These are phyloP conservation scores for Chionodraco myersi DNA, from an alignment of 2,113 vertebrate genomes.

Conservation along the genomic window DNA sequence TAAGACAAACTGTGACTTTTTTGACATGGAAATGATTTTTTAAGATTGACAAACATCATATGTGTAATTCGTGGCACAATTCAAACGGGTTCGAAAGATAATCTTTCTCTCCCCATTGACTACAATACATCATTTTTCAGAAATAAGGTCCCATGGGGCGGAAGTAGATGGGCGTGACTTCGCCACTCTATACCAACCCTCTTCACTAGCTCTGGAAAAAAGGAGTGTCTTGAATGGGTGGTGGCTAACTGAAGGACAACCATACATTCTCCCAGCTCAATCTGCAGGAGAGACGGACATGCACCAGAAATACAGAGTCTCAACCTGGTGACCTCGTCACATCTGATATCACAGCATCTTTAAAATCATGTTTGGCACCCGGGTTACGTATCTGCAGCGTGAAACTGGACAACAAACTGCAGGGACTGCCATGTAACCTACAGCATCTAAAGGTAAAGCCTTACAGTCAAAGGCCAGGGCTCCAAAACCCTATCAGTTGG, in stretches of 20 bases:
- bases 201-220: slow-evolving; percentile 45
- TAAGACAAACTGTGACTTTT: too few relatives aligned
- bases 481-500: background rate
- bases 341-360: slow-evolving; percentile 45
- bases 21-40: too few relatives aligned
- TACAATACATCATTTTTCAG: too few relatives aligned
- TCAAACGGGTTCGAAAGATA: too few relatives aligned
- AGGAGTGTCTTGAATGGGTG: slow-evolving; percentile 28
- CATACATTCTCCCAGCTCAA: background rate
- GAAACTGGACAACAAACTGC: slow-evolving; percentile 16
- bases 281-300: slow-evolving; percentile 38
- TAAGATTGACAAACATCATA: too few relatives aligned
- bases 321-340: slow-evolving; percentile 29
- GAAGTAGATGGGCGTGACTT: too few relatives aligned
- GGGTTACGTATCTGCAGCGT: slow-evolving; percentile 26
- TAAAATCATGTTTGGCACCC: slow-evolving; percentile 69
- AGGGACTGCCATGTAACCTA: background rate
- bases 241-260: slow-evolving; percentile 37
- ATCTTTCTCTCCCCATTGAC: too few relatives aligned
- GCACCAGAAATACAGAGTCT: slow-evolving; percentile 8
- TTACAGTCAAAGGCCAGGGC: slow-evolving; percentile 47
- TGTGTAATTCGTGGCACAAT: too few relatives aligned
- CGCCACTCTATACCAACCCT: slow-evolving; percentile 27
- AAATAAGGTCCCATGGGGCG: too few relatives aligned
- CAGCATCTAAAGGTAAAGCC: slow-evolving; percentile 42